Evolutionary conservation across 1,140 invertebrate genomes (phyloP).

Genomic region (Bradynema listronoti): DNA sequence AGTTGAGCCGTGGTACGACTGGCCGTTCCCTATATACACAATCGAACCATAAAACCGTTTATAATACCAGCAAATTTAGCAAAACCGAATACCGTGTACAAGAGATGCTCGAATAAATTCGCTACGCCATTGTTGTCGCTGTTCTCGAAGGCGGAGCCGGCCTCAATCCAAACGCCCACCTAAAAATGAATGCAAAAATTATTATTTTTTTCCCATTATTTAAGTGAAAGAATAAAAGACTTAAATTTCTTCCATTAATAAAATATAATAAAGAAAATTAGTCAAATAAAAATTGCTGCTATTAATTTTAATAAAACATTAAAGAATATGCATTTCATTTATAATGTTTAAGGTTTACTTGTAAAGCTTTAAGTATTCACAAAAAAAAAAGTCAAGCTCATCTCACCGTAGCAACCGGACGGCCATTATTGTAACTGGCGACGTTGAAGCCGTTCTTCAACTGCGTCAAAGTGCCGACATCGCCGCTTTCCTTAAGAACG

Average conservation of each 20-base stretch:
- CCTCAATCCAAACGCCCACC: conserved; percentile 96
- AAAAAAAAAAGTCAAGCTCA: no score
- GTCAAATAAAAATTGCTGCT: no score
- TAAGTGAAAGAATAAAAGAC: no score
- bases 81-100: conserved; percentile 74
- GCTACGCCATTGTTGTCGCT: conserved; percentile 92
- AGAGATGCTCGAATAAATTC: conserved; percentile 99
- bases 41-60: no score
- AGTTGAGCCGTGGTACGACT: conserved; percentile 87
- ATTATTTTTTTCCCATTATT: no score
- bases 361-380: no score
- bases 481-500: conserved; percentile 61
- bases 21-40: conserved; percentile 76
- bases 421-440: conserved; percentile 87
- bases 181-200: no score
- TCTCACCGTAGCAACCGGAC: conserved; percentile 78
- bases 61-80: conserved; percentile 12
- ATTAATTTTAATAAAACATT: no score
- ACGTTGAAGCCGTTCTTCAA: conserved; percentile 83
- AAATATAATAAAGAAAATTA: no score
- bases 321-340: no score
- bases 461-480: conserved; percentile 77
- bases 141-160: conserved; percentile 89
- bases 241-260: no score
- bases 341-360: no score